Percentiles rank a stretch among this genome's conserved stretches.
Evolutionary conservation across 1,140 invertebrate genomes (phyloP).

Genomic region (Trachymyrmex cornetzi): DNA sequence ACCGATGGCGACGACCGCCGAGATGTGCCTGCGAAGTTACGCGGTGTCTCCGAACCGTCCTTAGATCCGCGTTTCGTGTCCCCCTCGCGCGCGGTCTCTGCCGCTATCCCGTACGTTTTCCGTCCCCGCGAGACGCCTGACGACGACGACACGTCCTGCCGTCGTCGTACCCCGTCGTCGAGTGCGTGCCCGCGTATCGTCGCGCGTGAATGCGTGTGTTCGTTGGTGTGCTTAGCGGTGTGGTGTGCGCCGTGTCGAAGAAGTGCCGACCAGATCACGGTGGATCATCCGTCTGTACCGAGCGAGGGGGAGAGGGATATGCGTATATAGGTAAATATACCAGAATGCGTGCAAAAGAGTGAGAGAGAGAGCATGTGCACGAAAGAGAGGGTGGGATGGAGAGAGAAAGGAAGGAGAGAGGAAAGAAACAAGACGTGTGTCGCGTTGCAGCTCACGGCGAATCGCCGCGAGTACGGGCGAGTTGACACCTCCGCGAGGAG

Average conservation of each 20-base stretch:
- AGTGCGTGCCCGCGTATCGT: conserved; percentile 53
- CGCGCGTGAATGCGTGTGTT: conserved; percentile 52
- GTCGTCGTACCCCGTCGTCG: conserved; percentile 51
- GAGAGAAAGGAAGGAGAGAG: too few relatives aligned
- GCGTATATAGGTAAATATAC: conserved; percentile 39
- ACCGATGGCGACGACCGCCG: conserved; percentile 75
- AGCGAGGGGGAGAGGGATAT: conserved; percentile 23
- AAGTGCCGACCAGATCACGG: conserved; percentile 60
- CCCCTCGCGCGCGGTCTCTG: conserved; percentile 44
- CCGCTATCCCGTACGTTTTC: conserved; percentile 45
- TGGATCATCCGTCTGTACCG: conserved; percentile 38
- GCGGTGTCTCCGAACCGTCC: conserved; percentile 16
- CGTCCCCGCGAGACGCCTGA: not conserved
- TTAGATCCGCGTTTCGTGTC: not conserved
- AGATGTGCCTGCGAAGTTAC: conserved; percentile 70
- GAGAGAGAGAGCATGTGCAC: too few relatives aligned
- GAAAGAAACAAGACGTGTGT: conserved; percentile 22
- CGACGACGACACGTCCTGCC: not conserved
- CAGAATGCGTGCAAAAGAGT: not conserved
- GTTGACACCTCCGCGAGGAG: conserved; percentile 68
- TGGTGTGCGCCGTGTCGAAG: conserved; percentile 68
- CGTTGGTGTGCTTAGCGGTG: not conserved
- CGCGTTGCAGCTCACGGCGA: conserved; percentile 66
- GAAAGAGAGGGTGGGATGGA: not conserved
- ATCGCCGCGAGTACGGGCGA: conserved; percentile 59